Percentiles rank a stretch among this genome's conserved stretches.
Conservation (phyloP, 2,113 vertebrate genomes). For the Rhinolophus sinicus region DNA sequence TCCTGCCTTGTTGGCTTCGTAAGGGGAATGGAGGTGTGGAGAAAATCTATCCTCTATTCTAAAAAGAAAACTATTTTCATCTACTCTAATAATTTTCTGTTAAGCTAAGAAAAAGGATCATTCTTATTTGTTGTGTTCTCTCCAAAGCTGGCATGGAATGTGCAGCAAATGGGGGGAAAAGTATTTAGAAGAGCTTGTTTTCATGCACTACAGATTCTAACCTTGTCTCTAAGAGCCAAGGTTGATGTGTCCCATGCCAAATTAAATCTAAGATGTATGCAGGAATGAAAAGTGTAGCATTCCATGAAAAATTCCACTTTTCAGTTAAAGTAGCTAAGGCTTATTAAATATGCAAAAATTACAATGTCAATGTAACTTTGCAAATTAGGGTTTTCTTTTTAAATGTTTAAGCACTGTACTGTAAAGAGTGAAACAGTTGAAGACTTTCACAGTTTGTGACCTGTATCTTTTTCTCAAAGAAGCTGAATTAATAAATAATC, state of each 20-base stretch:
- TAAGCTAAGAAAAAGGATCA: constrained; percentile 43
- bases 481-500: constrained; percentile 55
- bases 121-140: constrained; percentile 56
- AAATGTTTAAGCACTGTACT: constrained; percentile 41
- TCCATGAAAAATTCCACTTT: constrained; percentile 83
- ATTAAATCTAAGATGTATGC: constrained; percentile 82
- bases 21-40: not conserved
- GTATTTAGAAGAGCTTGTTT: constrained; percentile 76
- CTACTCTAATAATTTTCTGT: constrained; percentile 44
- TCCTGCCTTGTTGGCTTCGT: constrained; percentile 14
- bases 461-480: constrained; percentile 44
- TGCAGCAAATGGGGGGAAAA: constrained; percentile 61
- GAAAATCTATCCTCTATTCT: not conserved
- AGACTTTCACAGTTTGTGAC: constrained; percentile 56
- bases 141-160: constrained; percentile 30
- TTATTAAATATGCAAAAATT: constrained; percentile 83
- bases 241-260: constrained; percentile 83
- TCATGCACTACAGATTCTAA: constrained; percentile 79
- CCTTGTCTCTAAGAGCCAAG: constrained; percentile 85
- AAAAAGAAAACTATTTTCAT: constrained; percentile 63
- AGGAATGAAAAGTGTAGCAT: constrained; percentile 82
- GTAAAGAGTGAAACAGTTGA: constrained; percentile 47
- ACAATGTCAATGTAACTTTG: constrained; percentile 79
- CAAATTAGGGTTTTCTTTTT: constrained; percentile 64
- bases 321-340: constrained; percentile 70